A percentile compares a stretch with the other conserved stretches of the same genome.
Conservation (phyloP, 2,888 invertebrate genomes). For the Ditula angustiorana region DNA sequence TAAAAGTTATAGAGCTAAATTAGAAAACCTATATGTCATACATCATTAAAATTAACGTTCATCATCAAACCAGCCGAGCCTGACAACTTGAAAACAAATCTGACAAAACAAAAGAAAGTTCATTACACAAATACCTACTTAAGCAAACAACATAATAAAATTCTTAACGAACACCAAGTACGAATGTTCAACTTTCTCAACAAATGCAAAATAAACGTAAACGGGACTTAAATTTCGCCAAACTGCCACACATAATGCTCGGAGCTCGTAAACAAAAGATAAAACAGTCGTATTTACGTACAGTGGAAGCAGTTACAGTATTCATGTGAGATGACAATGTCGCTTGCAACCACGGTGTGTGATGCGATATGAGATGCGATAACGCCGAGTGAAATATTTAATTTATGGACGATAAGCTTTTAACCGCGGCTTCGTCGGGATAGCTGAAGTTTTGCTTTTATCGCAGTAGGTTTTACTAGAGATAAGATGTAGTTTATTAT, state of each 20-base stretch:
- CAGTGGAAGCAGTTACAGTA: slow-evolving; percentile 30
- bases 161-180: slow-evolving; percentile 35
- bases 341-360: slow-evolving; percentile 19
- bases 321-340: slow-evolving; percentile 32
- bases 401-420: slow-evolving; percentile 2
- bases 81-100: not conserved
- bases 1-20: too few species aligned
- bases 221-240: slow-evolving; percentile 52
- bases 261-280: slow-evolving; percentile 59
- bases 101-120: slow-evolving; percentile 13
- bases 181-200: slow-evolving; percentile 36
- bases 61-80: not conserved
- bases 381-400: not conserved
- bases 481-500: not conserved
- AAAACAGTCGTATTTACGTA: slow-evolving; percentile 52
- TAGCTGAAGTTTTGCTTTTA: not conserved
- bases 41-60: not conserved
- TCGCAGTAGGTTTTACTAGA: not conserved
- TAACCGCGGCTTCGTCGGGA: not conserved
- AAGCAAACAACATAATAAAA: slow-evolving; percentile 30
- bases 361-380: slow-evolving; percentile 13
- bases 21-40: not conserved
- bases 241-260: slow-evolving; percentile 55
- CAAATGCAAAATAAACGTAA: slow-evolving; percentile 57
- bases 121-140: slow-evolving; percentile 24